Conservation (phyloP, 2,797 vertebrate species). For the Pelobates cultripes region DNA sequence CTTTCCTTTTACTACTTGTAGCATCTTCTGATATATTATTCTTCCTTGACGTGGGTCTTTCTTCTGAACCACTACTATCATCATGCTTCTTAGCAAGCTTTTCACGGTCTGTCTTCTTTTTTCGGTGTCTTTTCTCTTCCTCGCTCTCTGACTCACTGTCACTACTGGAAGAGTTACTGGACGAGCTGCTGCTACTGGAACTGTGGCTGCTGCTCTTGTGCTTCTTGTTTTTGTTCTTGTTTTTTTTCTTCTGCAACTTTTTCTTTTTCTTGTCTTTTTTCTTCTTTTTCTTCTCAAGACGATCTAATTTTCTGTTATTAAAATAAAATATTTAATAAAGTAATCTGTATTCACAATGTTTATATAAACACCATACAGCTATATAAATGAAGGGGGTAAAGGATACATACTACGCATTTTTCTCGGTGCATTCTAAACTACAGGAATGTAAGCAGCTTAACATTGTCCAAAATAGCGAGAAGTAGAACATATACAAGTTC, state of each 20-base stretch:
- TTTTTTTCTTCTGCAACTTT: constrained; percentile 80
- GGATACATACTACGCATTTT: too few relatives aligned
- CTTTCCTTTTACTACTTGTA: constrained; percentile 64
- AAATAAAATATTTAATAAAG: constrained; percentile 35
- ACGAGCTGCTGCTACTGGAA: constrained; percentile 62
- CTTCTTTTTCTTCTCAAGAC: constrained; percentile 85
- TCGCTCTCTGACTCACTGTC: constrained; percentile 70
- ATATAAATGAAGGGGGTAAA: too few relatives aligned
- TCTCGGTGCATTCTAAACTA: too few relatives aligned
- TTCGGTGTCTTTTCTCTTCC: constrained; percentile 78
- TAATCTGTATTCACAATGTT: neutral
- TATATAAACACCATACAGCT: neutral
- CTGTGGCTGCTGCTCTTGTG: constrained; percentile 69
- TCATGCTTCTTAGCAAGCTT: constrained; percentile 73
- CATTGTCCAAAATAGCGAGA: too few relatives aligned
- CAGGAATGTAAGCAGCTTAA: too few relatives aligned
- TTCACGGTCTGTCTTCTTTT: constrained; percentile 76
- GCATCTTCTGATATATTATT: constrained; percentile 71
- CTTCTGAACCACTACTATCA: constrained; percentile 73
- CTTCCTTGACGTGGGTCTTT: constrained; percentile 68
- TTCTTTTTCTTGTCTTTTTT: constrained; percentile 80
- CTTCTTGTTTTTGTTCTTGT: constrained; percentile 77
- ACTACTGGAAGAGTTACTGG: constrained; percentile 71
- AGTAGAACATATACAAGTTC: too few relatives aligned
- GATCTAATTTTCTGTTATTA: constrained; percentile 90